Evolutionary conservation across 30 jellyfish, hydroid and myxozoan species (phyloP), one percentile per base, ranked within the genome.

Genomic region (Turritopsis dohrnii): DNA sequence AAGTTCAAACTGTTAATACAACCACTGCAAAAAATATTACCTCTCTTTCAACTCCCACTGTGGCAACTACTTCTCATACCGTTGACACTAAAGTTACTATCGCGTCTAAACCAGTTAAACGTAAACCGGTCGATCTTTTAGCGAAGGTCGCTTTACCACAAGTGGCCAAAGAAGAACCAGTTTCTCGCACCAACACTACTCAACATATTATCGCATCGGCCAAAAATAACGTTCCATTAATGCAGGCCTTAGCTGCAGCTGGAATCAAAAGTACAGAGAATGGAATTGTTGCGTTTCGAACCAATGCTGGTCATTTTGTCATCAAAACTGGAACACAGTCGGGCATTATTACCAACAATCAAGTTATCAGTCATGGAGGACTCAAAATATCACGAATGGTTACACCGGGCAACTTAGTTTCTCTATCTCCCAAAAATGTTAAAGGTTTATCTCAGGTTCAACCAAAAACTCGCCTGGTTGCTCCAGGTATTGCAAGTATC

Each of bases 291-390:
- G 95, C 95, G 20, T 69, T 93, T 28, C 96, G 86, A 74, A 94
- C 96, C 26, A 76, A 89, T 53, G 88, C 96, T 76, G 98, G 98
- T 17, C 96, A 93, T 86, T 93, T 93, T 82, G 85, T 93, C 31
- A 93, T 93, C 28, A 83, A 94, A 8, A 79, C 98, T 53, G 93
- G 87, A 26, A 21, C 22, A 18, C 75, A 80, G 26, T 20, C 80
- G 21, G 28, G 80, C 8, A 80, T 28, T 21, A 65, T 80, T 18
- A n/a, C 23, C 77, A 69, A 69, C 19, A 27, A 23, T 9, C 30
- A 23, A n/a, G 52, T 66, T 8, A 28, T 69, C 19, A 28, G 23
- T 21, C 26, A 65, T 27, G 28, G 72, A 8, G 84, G 84, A 27
- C 52, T 76, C 26, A 28, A 65, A 19, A 76, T 76, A 19, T 28